phyloP scores from a whole-genome alignment of 2,797 vertebrate species.

The Arvicola amphibius region DNA sequence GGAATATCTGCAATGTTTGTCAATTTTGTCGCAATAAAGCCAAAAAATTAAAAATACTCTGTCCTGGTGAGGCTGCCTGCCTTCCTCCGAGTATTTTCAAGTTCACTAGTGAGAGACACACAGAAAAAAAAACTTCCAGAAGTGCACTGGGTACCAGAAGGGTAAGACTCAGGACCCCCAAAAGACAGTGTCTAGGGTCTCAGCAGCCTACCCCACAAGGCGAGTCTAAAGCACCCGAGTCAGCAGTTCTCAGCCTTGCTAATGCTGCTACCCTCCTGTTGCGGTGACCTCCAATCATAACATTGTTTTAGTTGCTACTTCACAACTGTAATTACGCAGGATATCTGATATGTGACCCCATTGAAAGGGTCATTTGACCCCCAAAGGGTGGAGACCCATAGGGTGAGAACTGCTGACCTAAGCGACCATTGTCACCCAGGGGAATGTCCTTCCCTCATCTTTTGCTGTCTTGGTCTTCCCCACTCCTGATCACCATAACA shows the following conservation, averaged over 20 bases:
- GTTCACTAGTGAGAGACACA: not conserved
- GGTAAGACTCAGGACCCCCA: too few relatives aligned
- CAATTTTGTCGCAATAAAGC: not conserved
- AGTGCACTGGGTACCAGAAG: not conserved
- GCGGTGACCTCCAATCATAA: too few relatives aligned
- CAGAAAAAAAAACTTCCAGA: too few relatives aligned
- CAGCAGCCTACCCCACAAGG: not conserved
- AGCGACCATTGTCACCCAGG: not conserved
- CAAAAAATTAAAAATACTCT: constrained; percentile 1
- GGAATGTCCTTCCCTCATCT: not conserved
- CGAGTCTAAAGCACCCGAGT: not conserved
- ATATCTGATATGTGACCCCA: not conserved
- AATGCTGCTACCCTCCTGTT: not conserved
- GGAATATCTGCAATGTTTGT: not conserved
- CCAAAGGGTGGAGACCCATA: not conserved
- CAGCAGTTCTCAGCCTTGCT: not conserved
- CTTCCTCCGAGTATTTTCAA: not conserved
- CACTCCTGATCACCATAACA: accelerated
- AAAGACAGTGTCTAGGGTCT: not conserved
- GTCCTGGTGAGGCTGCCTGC: not conserved
- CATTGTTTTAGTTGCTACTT: not conserved
- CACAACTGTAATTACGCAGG: not conserved
- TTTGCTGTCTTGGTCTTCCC: not conserved
- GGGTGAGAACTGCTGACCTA: not conserved
- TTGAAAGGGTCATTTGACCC: not conserved